phyloP scores from a whole-genome alignment of 2,113 vertebrate genomes.

The Pituophis catenifer region DNA sequence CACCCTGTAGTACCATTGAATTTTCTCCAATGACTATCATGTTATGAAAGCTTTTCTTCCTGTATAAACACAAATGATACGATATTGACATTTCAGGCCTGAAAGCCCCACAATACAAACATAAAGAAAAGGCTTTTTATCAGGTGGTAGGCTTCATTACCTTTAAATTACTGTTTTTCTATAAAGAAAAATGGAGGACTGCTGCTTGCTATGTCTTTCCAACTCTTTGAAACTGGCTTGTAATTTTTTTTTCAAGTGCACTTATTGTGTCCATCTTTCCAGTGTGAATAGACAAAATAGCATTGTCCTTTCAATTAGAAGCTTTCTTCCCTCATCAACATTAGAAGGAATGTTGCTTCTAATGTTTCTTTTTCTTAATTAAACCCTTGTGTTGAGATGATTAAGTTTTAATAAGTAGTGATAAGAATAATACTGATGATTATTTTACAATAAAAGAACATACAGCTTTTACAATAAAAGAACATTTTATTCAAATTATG shows the following conservation, averaged over 20 bases:
- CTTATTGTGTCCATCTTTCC: background rate
- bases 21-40: background rate
- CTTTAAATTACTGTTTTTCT: background rate
- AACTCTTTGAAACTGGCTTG: background rate
- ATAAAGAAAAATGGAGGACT: background rate
- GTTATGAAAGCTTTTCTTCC: background rate
- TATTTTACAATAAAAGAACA: background rate
- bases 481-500: background rate
- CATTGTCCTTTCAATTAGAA: background rate
- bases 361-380: background rate
- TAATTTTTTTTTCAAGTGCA: background rate
- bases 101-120: background rate
- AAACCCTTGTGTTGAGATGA: background rate
- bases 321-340: background rate
- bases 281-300: background rate
- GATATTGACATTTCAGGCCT: background rate
- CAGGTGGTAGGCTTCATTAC: background rate
- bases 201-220: background rate
- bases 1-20: background rate
- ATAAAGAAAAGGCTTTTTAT: background rate
- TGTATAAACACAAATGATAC: background rate
- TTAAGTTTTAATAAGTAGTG: background rate
- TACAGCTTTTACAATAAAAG: background rate
- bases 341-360: background rate
- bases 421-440: background rate